Evolutionary conservation across 2,797 vertebrate genomes (phyloP), one percentile per base, ranked within the genome.

Genomic region (Phalanger gymnotis): DNA sequence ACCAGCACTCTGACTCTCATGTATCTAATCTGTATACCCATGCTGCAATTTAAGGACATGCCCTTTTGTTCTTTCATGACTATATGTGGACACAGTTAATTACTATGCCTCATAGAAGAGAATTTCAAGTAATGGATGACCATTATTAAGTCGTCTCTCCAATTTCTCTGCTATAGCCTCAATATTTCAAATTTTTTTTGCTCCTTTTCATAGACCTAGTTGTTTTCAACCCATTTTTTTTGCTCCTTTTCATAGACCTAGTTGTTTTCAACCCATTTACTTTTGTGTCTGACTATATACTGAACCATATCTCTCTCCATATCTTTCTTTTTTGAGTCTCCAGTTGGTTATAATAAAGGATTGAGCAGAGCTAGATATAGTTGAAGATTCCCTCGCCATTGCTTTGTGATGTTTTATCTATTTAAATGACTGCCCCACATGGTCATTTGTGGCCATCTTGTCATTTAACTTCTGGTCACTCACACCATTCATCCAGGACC

Each of bases 221-320:
- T 53, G 7, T 94, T 53, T 10, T 87, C n/a, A n/a, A n/a, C n/a
- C n/a, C n/a, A n/a, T 54, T n/a, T 10, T 91, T 87, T 90, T 93
- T 92, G 54, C 53, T 92, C 58, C 58, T 94, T 10, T 94, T 87
- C n/a, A 40, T 9, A 66, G 14, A 66, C 14, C 57, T 57, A 92
- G 19, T 94, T 53, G 7, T 94, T 53, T 94, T 92, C 4, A 96
- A 94, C 13, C 4, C 40, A 57, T 95, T 95, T 31, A 25, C 61
- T 95, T 54, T 92, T 73, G 55, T 57, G 58, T 90, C 90, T 93
- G 34, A 81, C 93, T 93, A 4, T 92, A 31, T 40, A 91, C 54
- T 94, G 91, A 91, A 92, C 31, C 53, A 55, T 94, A 91, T 2
- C 56, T 91, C 16, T 81, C 47, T 97, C 90, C 90, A 16, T 61